Base-by-base conservation (phyloP, 2,113 vertebrate genomes). In the Glaucidium brasilianum region DNA sequence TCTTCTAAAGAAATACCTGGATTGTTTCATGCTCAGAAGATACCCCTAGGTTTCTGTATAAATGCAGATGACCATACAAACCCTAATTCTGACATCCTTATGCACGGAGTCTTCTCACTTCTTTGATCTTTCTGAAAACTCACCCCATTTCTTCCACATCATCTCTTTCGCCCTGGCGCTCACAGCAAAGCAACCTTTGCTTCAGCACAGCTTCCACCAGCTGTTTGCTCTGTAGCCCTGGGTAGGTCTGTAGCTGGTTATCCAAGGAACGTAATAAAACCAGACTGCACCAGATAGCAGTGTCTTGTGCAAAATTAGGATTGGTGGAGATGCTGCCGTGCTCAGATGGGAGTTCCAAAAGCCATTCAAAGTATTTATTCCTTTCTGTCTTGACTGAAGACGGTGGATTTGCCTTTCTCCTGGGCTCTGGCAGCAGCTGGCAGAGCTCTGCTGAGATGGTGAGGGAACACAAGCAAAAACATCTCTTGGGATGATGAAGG, bases 361-460 rank as follows among this genome's bases (percentile, higher is more conserved):
- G 45, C 3, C 0, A 7, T 21, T 16, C 59, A 3, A 18, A 8
- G 22, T 0, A 6, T 11, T 32, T 4, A 2, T 21, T 45, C 45
- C 62, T 16, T 3, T 12, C 81, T 9, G 6, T 5, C 8, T 1
- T 6, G 30, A 19, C 21, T 1, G 0, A 41, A 53, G 18, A 22
- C 0, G 0, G 41, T 0, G 60, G 6, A 3, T 9, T 20, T 47
- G 53, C 72, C 73, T 12, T 49, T 60, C 53, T 59, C 20, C 71
- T 8, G 78, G 58, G 85, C 64, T n/a, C 6, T 9, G 58, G 59
- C 89, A 53, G 77, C 59, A 30, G 58, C 66, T 26, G 79, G 71
- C 84, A 59, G 32, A 62, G 64, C 64, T 39, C 62, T 32, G 83
- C 59, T 10, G 52, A 18, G 26, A 2, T 0, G 14, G 69, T 6